Percentiles rank a stretch among this genome's conserved stretches.
These are phyloP conservation scores for Cecropterus lyciades DNA, from an alignment of 1,140 invertebrate species.

Conservation along the genomic window DNA sequence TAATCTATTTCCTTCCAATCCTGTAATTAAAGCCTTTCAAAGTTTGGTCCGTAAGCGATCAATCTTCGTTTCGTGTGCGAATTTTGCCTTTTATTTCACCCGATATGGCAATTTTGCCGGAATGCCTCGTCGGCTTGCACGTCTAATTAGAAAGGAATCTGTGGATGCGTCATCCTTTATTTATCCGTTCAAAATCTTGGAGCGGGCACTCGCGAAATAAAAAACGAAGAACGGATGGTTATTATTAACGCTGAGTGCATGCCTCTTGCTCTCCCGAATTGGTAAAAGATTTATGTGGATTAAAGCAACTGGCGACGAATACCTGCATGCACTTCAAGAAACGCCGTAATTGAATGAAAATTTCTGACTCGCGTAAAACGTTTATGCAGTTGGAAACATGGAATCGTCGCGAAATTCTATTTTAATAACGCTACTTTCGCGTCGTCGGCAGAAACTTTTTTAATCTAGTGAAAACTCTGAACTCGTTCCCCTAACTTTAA, in stretches of 20 bases:
- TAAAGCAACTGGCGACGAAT: constrained; percentile 5
- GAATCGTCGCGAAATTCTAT: neutral
- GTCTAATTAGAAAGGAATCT: constrained; percentile 77
- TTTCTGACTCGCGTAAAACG: constrained; percentile 1
- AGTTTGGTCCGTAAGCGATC: constrained; percentile 49
- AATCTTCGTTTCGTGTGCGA: constrained; percentile 53
- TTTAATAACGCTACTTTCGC: constrained; percentile 3
- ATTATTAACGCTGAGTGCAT: constrained; percentile 43
- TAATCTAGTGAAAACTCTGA: constrained; percentile 9
- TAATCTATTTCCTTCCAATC: constrained; percentile 43
- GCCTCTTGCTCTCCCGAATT: constrained; percentile 29
- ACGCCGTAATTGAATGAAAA: constrained; percentile 6
- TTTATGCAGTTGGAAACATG: constrained; percentile 3
- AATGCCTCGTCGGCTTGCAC: constrained; percentile 53
- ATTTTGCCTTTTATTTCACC: constrained; percentile 40
- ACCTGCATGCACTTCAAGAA: constrained; percentile 1
- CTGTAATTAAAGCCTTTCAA: constrained; percentile 52
- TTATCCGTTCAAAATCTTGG: constrained; percentile 53
- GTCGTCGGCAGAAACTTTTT: constrained; percentile 6
- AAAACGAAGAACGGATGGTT: constrained; percentile 47
- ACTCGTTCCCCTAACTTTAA: constrained; percentile 3
- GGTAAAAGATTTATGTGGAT: constrained; percentile 34
- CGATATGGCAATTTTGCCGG: constrained; percentile 56
- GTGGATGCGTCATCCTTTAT: constrained; percentile 64
- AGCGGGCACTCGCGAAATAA: constrained; percentile 48